phyloP scores from a whole-genome alignment of 92 coral and sea anemone species.

The Parazoanthus darwini region DNA sequence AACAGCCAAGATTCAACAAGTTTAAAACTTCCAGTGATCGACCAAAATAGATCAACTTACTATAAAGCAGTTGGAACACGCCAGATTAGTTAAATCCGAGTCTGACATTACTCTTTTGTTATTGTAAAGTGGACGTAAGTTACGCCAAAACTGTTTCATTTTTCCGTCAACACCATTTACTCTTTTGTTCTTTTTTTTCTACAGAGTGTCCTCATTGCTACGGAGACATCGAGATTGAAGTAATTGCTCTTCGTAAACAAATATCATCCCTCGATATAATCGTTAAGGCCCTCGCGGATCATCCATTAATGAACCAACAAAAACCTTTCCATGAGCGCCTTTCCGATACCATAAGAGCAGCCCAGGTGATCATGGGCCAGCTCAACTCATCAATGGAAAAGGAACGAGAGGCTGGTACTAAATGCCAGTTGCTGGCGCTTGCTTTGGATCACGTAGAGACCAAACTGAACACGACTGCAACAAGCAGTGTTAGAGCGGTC shows the following conservation, averaged over 20 bases:
- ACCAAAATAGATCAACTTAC: no score
- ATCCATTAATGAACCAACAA: slow-evolving; percentile 59
- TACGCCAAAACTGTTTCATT: background rate
- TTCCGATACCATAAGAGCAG: slow-evolving; percentile 48
- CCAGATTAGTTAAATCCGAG: background rate
- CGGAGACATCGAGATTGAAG: slow-evolving; percentile 71
- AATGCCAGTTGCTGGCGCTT: slow-evolving; percentile 47
- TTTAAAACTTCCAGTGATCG: no score
- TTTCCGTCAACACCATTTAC: background rate
- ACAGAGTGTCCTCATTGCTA: slow-evolving; percentile 87
- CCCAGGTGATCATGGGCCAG: slow-evolving; percentile 45
- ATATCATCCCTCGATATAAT: slow-evolving; percentile 43
- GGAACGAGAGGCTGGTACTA: slow-evolving; percentile 44
- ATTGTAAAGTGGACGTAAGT: background rate
- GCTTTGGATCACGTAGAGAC: slow-evolving; percentile 38
- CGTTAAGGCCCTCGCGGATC: slow-evolving; percentile 39
- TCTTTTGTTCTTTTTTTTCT: background rate
- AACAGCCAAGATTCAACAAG: no score
- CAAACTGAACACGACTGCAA: slow-evolving; percentile 27
- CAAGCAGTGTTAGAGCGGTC: background rate
- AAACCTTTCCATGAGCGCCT: slow-evolving; percentile 64
- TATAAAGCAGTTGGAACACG: no score
- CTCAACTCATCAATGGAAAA: slow-evolving; percentile 36
- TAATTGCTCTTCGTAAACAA: slow-evolving; percentile 62
- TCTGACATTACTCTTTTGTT: no score